Conservation (phyloP, 2,797 vertebrate species). For the Aeoliscus strigatus region DNA sequence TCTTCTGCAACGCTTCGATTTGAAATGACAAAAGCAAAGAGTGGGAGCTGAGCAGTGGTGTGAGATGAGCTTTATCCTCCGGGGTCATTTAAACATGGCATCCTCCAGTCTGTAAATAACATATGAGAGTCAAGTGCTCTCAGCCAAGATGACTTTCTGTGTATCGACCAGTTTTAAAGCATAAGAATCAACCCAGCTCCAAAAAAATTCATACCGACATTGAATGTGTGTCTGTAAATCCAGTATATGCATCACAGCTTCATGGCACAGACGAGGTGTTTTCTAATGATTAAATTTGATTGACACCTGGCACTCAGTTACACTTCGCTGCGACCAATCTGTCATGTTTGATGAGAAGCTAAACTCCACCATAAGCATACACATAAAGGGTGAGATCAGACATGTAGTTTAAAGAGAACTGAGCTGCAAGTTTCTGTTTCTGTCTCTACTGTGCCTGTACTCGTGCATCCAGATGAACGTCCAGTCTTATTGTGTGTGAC, state of each 20-base stretch:
- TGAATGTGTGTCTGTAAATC: constrained; percentile 32
- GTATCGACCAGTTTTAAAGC: constrained; percentile 14
- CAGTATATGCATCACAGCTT: constrained; percentile 28
- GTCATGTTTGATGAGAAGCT: constrained; percentile 14
- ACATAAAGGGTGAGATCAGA: neutral
- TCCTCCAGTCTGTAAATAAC: constrained; percentile 47
- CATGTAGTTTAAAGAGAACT: neutral
- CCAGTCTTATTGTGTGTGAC: constrained; percentile 80
- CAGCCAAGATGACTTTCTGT: constrained; percentile 21
- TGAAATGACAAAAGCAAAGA: constrained; percentile 51
- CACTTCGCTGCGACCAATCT: constrained; percentile 12
- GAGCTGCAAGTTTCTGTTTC: constrained; percentile 1
- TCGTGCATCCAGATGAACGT: constrained; percentile 58
- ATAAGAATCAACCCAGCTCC: constrained; percentile 33
- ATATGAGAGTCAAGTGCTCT: constrained; percentile 39
- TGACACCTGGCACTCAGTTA: constrained; percentile 34
- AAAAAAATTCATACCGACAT: constrained; percentile 5
- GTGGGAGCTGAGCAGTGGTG: constrained; percentile 43
- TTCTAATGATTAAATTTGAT: constrained; percentile 36
- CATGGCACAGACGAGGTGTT: constrained; percentile 29
- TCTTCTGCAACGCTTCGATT: constrained; percentile 47
- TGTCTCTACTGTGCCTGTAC: constrained; percentile 14
- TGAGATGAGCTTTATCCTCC: constrained; percentile 61
- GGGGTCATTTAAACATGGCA: constrained; percentile 51
- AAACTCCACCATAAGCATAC: constrained; percentile 5